phyloP scores from a whole-genome alignment of 2,797 vertebrate species.

The Phylloscopus collybita region DNA sequence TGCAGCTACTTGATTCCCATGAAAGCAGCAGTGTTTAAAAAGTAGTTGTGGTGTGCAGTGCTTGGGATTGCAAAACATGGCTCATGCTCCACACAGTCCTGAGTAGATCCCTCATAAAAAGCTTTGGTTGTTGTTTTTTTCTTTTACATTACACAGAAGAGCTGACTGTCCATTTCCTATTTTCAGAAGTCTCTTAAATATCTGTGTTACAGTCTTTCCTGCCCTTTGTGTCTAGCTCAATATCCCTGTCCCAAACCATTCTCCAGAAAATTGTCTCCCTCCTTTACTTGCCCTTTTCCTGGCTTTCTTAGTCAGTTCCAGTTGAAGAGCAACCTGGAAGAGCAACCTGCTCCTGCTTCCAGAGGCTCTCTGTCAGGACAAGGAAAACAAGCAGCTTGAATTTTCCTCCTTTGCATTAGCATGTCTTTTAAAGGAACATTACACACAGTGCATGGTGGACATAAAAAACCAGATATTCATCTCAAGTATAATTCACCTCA shows the following conservation, averaged over 20 bases:
- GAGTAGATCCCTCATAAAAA: background rate
- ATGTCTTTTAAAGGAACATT: background rate
- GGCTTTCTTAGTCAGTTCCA: background rate
- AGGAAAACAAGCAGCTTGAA: background rate
- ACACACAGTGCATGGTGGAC: background rate
- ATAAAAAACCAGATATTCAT: background rate
- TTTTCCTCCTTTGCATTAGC: background rate
- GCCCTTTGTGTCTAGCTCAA: background rate
- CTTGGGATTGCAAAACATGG: background rate
- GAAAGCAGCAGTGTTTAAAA: background rate
- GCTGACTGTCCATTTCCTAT: background rate
- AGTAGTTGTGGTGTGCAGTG: background rate
- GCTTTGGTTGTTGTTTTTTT: background rate
- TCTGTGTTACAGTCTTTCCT: background rate
- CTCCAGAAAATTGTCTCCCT: background rate
- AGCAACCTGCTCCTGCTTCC: background rate
- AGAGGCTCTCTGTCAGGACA: background rate
- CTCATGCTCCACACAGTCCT: background rate
- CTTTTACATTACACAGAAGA: background rate
- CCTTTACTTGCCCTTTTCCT: background rate
- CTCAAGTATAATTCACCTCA: background rate
- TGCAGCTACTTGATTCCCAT: background rate
- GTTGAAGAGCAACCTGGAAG: background rate
- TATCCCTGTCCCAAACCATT: background rate
- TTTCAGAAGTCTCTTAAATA: background rate